phyloP scores from a whole-genome alignment of 2,797 vertebrate genomes.

The Heterohyrax brucei region DNA sequence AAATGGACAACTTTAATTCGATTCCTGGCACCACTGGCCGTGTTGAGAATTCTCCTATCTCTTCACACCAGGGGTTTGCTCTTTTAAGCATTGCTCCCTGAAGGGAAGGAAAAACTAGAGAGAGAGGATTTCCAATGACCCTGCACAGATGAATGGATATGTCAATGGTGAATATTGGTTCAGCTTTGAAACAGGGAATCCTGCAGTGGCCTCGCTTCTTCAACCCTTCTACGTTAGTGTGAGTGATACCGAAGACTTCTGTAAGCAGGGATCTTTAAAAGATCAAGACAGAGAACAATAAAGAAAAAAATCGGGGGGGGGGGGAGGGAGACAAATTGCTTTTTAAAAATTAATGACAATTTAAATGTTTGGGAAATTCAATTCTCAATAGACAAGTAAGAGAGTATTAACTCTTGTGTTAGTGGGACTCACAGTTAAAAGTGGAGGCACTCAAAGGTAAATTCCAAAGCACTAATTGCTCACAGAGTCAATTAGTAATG shows the following conservation, averaged over 20 bases:
- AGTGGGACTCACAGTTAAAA: constrained; percentile 51
- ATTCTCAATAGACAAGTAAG: constrained; percentile 52
- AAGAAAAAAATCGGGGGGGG: constrained; percentile 77
- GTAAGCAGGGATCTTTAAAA: constrained; percentile 88
- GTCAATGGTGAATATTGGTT: constrained; percentile 93
- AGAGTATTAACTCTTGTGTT: constrained; percentile 61
- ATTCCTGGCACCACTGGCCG: constrained; percentile 91
- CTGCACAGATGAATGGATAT: constrained; percentile 93
- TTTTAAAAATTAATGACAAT: constrained; percentile 83
- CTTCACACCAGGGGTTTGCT: constrained; percentile 93
- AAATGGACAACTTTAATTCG: constrained; percentile 93
- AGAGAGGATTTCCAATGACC: constrained; percentile 93
- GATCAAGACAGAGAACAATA: constrained; percentile 84
- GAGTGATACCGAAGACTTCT: constrained; percentile 88
- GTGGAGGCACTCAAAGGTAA: constrained; percentile 67
- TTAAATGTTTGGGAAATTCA: constrained; percentile 81
- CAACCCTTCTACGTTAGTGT: constrained; percentile 86
- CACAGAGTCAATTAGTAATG: constrained; percentile 69
- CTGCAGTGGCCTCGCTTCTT: constrained; percentile 91
- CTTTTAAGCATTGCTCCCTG: constrained; percentile 93
- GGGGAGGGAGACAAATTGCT: constrained; percentile 49
- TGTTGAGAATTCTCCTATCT: constrained; percentile 92
- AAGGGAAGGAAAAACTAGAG: constrained; percentile 92
- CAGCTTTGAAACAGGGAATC: constrained; percentile 92
- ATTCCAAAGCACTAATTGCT: constrained; percentile 82